Base-by-base conservation (phyloP, 1,140 invertebrate genomes). In the Lepeophtheirus salmonis region DNA sequence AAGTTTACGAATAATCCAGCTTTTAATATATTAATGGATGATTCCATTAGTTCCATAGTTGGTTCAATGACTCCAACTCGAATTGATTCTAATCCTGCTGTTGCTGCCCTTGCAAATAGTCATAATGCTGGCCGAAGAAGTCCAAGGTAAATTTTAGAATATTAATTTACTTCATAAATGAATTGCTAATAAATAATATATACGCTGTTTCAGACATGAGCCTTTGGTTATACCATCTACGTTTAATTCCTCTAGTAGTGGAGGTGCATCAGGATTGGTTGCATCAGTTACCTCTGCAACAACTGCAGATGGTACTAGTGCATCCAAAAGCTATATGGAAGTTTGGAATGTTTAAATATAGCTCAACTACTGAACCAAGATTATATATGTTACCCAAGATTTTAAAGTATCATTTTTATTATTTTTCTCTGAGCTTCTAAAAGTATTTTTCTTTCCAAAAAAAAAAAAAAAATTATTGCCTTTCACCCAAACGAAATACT, bases 1-100 rank as follows among this genome's bases (percentile, higher is more conserved):
- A 62, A 62, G 22, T 61, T 21, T 61, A 2, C 48, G 18, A 24
- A 6, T 56, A 14, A 50, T 54, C 17, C 56, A 53, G 6, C 30
- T n/a, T 41, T 41, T n/a, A 41, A 41, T 41, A 41, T 41, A 10
- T n/a, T 41, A 41, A 41, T 41, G 30, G 30, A 41, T 41, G 30
- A 41, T n/a, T 41, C 30, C 30, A 41, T 41, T 41, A 41, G 30
- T 41, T 41, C 30, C 30, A 41, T 41, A 6, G 30, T 41, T 6
- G 30, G 30, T n/a, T 41, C 30, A 6, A 41, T 41, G 30, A 41
- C 30, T 6, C 30, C 30, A n/a, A 41, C 30, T 41, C 30, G 30
- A 10, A 41, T 41, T n/a, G 30, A 41, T n/a, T 41, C 30, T n/a
- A n/a, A n/a, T n/a, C n/a, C n/a, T n/a, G 30, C 6, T 6, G 30